A percentile compares a stretch with the other conserved stretches of the same genome.
Evolutionary conservation across 2,888 invertebrate genomes (phyloP).

Genomic region (Chromoteleia sp.): DNA sequence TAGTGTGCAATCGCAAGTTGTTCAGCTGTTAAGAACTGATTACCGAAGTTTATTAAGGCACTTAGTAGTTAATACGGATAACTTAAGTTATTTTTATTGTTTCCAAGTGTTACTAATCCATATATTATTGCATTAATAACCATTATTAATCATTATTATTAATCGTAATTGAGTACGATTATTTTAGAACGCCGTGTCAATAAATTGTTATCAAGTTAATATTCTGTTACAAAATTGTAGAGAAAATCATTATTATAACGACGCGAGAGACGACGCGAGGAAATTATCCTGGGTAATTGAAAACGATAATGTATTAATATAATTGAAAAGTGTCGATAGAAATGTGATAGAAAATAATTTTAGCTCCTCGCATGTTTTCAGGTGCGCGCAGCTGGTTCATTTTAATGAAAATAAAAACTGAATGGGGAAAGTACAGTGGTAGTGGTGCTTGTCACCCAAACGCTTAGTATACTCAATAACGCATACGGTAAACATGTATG

Average conservation of each 20-base stretch:
- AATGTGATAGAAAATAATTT: conserved; percentile 1
- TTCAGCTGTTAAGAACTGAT: conserved; percentile 55
- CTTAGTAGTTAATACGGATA: conserved; percentile 35
- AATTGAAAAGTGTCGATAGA: neutral
- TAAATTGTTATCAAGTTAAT: no score
- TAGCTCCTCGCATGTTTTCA: neutral
- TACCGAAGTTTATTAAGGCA: conserved; percentile 48
- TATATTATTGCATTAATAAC: no score
- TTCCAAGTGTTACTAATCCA: neutral
- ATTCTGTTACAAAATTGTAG: no score
- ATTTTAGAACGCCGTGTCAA: no score
- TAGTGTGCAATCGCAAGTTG: conserved; percentile 40
- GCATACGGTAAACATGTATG: conserved; percentile 75
- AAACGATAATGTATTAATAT: neutral
- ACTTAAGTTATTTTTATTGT: conserved; percentile 11
- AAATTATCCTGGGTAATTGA: neutral
- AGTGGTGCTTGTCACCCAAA: conserved; percentile 38
- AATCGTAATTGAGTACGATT: no score
- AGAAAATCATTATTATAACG: no score
- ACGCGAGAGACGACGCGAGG: neutral
- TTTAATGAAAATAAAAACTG: conserved; percentile 47
- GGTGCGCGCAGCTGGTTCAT: neutral
- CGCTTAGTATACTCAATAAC: conserved; percentile 66
- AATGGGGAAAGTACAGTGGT: conserved; percentile 63
- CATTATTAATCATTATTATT: no score